Evolutionary conservation across 1,140 invertebrate genomes (phyloP), one percentile per base, ranked within the genome.

Genomic region (Drosophila ercepeae): DNA sequence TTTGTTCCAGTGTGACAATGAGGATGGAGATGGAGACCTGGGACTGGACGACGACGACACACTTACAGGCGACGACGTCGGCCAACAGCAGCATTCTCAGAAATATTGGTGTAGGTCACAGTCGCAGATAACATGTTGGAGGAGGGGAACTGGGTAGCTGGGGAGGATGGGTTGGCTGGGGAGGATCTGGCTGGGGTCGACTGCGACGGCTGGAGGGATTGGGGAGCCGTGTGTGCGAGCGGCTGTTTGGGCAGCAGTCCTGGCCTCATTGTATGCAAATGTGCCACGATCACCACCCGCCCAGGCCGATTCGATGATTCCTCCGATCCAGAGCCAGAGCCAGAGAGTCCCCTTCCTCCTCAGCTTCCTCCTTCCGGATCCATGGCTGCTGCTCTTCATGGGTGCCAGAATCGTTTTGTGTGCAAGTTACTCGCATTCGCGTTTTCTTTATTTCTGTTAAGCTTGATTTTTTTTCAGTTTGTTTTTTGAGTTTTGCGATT

Each of bases 101-200:
- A 91, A 91, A 91, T 91, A 91, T 91, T 91, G 90, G 90, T 91
- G 90, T 91, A 91, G 90, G 90, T 91, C 90, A 91, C 90, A 91
- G 89, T 75, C 75, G 89, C 77, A 91, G 88, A 91, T 91, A 91
- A 91, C 89, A 90, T 90, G 90, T 75, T 75, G 70, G 59, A 84
- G 75, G 34, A 53, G 32, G 50, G 14, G 13, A 13, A 19, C 19
- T 23, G 25, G 21, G 21, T 21, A 21, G 21, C 21, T 21, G 21
- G 21, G 21, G 21, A 1, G 51, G 16, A n/a, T n/a, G n/a, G n/a
- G n/a, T n/a, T n/a, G 29, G 3, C 9, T 7, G 55, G 51, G 36
- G 16, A 18, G 14, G 49, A n/a, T 14, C 16, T 39, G 36, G 36
- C 29, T 9, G 11, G 29, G 4, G 9, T 27, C 27, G 7, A 7